Base-by-base conservation (phyloP, 2,797 vertebrate genomes). In the Margarornis squamiger region DNA sequence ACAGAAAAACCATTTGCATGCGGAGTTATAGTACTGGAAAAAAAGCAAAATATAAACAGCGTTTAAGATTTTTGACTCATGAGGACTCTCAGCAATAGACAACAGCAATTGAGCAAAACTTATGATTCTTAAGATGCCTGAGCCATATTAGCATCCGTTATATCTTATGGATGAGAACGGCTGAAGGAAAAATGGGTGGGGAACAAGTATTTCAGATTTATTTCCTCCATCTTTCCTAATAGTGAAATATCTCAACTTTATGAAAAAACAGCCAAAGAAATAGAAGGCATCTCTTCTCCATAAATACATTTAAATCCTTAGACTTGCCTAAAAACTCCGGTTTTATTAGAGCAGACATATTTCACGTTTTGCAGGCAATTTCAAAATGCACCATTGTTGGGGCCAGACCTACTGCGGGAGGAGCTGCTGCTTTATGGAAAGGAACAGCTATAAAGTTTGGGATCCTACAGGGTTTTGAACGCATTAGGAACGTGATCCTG, bases 131-230 rank as follows among this genome's bases (percentile, higher is more conserved):
- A 75, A 66, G 78, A 58, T 62, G 72, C 74, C 91, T 77, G 86
- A 84, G 74, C 88, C n/a, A 4, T 65, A 87, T 86, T 89, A 90
- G 49, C 94, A 83, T 92, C 90, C 58, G 30, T 96, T 92, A 96
- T 95, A 94, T 63, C 90, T 72, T 78, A 95, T 65, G 88, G 63
- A 90, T 81, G 93, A 96, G 81, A 92, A 87, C 5, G 1, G 83
- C 83, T 90, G 85, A 94, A 92, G 90, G 63, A 93, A 95, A 91
- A 95, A 82, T 38, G 79, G 79, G 73, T 79, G 92, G 85, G 78
- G 82, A 97, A 87, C 92, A 95, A 88, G 84, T 90, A 92, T 95
- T 95, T 91, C 67, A 88, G 93, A 96, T 96, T 96, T 95, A 96
- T 96, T 95, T 91, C 95, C 65, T 89, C 92, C 95, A 93, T 95